phyloP scores from a whole-genome alignment of 2,888 invertebrate species.

The Diploptera punctata region DNA sequence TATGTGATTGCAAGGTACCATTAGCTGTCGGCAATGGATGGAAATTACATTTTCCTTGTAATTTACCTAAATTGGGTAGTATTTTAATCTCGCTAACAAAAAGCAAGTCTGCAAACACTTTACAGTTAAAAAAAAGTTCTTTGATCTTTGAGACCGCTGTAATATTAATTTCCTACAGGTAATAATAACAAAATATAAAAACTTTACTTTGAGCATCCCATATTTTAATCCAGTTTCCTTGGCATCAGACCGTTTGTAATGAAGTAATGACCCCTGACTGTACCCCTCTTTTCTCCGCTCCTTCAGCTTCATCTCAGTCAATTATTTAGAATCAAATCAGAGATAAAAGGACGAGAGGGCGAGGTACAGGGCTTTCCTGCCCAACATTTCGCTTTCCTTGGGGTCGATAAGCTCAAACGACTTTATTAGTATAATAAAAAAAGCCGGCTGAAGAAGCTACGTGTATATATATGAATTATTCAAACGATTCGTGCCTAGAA shows the following conservation, averaged over 20 bases:
- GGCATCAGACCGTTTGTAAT: slow-evolving; percentile 11
- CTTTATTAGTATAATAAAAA: slow-evolving; percentile 12
- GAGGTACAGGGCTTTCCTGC: background rate
- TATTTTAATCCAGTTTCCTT: background rate
- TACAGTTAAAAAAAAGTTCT: too few species aligned
- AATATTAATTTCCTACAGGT: background rate
- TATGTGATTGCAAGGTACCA: too few species aligned
- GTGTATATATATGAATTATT: background rate
- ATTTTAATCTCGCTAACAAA: too few species aligned
- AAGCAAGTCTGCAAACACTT: too few species aligned
- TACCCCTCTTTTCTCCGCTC: background rate
- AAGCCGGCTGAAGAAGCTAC: background rate
- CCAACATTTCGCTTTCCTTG: background rate
- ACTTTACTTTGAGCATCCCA: background rate
- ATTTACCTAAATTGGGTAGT: too few species aligned
- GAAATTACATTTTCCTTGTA: too few species aligned
- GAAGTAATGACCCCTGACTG: slow-evolving; percentile 20
- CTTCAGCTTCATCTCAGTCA: slow-evolving; percentile 33
- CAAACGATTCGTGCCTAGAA: too few species aligned
- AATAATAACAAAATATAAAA: background rate
- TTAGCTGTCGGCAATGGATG: too few species aligned
- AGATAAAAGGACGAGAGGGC: slow-evolving; percentile 34
- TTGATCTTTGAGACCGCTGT: background rate
- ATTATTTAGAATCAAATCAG: slow-evolving; percentile 42
- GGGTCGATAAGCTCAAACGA: background rate